Evolutionary conservation across 2,797 vertebrate species (phyloP), one percentile per base, ranked within the genome.

Genomic region (Semaprochilodus insignis): DNA sequence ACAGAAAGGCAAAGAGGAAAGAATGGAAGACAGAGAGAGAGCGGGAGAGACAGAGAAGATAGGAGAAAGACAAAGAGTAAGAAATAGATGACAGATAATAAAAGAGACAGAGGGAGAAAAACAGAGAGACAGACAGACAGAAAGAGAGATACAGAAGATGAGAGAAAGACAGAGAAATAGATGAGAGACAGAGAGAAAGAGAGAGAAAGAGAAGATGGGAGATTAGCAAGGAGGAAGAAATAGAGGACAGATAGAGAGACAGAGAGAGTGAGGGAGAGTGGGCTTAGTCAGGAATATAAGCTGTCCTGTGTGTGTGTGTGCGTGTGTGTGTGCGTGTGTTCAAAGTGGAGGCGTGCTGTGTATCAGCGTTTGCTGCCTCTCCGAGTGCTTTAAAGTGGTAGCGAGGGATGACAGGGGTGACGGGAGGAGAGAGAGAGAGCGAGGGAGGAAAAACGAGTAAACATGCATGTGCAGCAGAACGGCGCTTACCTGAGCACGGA

Each of bases 131-230:
- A 40, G 3, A 40, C 36, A 40, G 6, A 40, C 3, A 16, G 73
- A 63, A 6, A 71, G 78, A 60, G 19, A 0, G 75, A 54, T 60
- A 67, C 25, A 51, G 23, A 31, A 31, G 63, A 23, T 70, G 54
- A 66, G 15, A 66, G 69, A 48, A 31, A 74, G 90, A 89, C 87
- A 88, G 86, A 91, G 91, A 91, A 90, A 21, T 19, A 44, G n/a
- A 8, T 51, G 69, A 27, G n/a, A 3, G 44, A 44, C 3, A 4
- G 8, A 4, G 44, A 4, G 7, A 10, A 44, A 62, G 40, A 71
- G n/a, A 14, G 67, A 11, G 15, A 60, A 54, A 23, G 62, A 34
- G 48, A 44, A n/a, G n/a, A n/a, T n/a, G n/a, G n/a, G 51, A 40
- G 23, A 51, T 59, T 27, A 3, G n/a, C 25, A 51, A 8, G 40